Conservation (phyloP, 2,888 invertebrate genomes). For the Spodoptera picta region DNA sequence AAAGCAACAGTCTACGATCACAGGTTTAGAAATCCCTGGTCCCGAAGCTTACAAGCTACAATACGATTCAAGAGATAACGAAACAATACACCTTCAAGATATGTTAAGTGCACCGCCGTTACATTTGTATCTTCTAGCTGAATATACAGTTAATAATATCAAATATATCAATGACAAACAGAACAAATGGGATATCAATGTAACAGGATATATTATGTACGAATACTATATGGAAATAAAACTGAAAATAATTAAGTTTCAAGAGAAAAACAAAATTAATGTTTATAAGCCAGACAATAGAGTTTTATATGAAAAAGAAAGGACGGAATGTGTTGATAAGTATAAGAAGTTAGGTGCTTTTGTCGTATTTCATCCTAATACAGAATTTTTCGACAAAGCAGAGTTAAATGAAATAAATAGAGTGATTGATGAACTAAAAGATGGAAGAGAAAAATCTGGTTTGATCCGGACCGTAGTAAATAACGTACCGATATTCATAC, state of each 20-base stretch:
- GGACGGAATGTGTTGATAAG: constrained; percentile 14
- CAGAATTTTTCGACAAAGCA: not conserved
- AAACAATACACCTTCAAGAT: not conserved
- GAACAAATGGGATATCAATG: constrained; percentile 11
- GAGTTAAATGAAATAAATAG: constrained; percentile 3
- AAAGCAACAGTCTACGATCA: not conserved
- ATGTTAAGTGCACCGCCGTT: constrained; percentile 1
- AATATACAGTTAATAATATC: constrained; percentile 5
- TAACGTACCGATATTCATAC: constrained; percentile 9
- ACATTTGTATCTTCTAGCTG: constrained; percentile 8
- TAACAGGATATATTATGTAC: constrained; percentile 28
- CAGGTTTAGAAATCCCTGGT: constrained; percentile 10
- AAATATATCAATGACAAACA: not conserved
- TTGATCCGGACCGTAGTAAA: constrained; percentile 6
- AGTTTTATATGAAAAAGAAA: constrained; percentile 24
- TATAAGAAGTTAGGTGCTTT: constrained; percentile 39
- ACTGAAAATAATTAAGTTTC: constrained; percentile 34
- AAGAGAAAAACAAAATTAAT: constrained; percentile 38
- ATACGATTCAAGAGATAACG: no score
- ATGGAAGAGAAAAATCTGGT: constrained; percentile 14
- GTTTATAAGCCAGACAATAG: constrained; percentile 30
- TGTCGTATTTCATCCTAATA: constrained; percentile 14
- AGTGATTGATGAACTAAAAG: not conserved
- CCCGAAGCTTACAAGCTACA: not conserved
- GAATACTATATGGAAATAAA: constrained; percentile 36